Evolutionary conservation across 2,888 invertebrate species (phyloP), one percentile per base, ranked within the genome.

Genomic region (Teleiodes luculella): DNA sequence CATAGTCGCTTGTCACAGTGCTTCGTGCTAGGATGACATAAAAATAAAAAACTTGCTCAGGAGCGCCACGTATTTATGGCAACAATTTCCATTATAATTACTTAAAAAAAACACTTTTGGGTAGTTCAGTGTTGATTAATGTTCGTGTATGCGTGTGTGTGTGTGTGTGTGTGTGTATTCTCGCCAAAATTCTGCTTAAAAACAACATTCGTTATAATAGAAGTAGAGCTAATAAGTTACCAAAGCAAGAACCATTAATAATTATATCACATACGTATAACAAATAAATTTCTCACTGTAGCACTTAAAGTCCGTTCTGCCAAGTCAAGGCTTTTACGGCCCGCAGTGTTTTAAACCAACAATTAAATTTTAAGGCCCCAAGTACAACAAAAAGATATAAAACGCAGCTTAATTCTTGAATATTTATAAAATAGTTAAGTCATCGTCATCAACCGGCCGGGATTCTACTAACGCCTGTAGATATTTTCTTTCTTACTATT

Each of bases 401-500:
- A 36, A 30, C 39, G 37, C 31, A 4, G 28, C 36, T 35, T 46
- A 48, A 59, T 54, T 61, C 58, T 67, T 75, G 78, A 76, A 80
- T 80, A 80, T 83, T 81, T 76, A 82, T 80, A 75, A 78, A 83
- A 83, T 74, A 72, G 82, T 76, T 65, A 68, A 86, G 83, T 87
- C 86, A 87, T 82, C 72, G 60, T 43, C 43, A 43, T 43, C 43
- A 43, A 43, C 6, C 28, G 28, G 43, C 28, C 20, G n/a, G n/a
- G 43, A 43, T 43, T 43, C 43, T 43, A 43, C 43, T 43, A 43
- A 43, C 20, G 20, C 39, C 10, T 3, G 11, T 14, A 10, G 2
- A 2, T 18, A 18, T 3, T 16, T 41, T 41, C 10, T 41, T 4
- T n/a, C n/a, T n/a, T n/a, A n/a, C n/a, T n/a, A n/a, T n/a, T n/a